phyloP scores from a whole-genome alignment of 2,888 invertebrate genomes.

The Cephonodes hylas region DNA sequence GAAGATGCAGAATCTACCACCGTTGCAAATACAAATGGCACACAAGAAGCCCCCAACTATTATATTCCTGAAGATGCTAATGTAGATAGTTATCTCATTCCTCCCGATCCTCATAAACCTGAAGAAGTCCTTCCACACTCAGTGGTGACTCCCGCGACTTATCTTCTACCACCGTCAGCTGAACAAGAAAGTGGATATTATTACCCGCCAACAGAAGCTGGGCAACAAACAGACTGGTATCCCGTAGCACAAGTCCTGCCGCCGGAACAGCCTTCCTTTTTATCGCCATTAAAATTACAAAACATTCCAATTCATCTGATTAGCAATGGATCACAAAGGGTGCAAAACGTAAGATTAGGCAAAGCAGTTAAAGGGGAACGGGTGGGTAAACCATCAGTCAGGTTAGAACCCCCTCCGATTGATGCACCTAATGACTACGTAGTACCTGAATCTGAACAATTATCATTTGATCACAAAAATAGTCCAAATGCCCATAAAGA shows the following conservation, averaged over 20 bases:
- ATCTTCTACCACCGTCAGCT: constrained; percentile 59
- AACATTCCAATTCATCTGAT: constrained; percentile 35
- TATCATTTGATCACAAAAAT: constrained; percentile 34
- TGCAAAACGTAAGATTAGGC: constrained; percentile 11
- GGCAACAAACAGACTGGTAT: constrained; percentile 66
- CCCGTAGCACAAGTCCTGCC: constrained; percentile 46
- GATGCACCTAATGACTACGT: constrained; percentile 59
- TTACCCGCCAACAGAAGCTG: constrained; percentile 48
- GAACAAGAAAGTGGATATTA: constrained; percentile 48
- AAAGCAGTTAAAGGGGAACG: constrained; percentile 23
- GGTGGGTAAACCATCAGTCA: constrained; percentile 52
- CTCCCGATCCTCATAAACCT: constrained; percentile 52
- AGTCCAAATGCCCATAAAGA: constrained; percentile 19
- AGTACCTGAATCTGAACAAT: constrained; percentile 58
- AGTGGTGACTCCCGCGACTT: constrained; percentile 56
- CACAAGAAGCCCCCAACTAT: constrained; percentile 47
- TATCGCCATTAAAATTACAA: constrained; percentile 6
- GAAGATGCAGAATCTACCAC: constrained; percentile 32
- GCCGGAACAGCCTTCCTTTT: neutral
- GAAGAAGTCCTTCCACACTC: constrained; percentile 44
- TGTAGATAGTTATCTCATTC: constrained; percentile 59
- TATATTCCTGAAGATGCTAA: constrained; percentile 49
- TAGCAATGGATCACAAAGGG: constrained; percentile 18
- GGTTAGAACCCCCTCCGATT: constrained; percentile 58
- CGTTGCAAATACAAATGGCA: constrained; percentile 28